Percentiles rank a stretch among this genome's conserved stretches.
These are phyloP conservation scores for Vulpes ferrilata DNA, from an alignment of 2,113 vertebrate species.

Conservation along the genomic window DNA sequence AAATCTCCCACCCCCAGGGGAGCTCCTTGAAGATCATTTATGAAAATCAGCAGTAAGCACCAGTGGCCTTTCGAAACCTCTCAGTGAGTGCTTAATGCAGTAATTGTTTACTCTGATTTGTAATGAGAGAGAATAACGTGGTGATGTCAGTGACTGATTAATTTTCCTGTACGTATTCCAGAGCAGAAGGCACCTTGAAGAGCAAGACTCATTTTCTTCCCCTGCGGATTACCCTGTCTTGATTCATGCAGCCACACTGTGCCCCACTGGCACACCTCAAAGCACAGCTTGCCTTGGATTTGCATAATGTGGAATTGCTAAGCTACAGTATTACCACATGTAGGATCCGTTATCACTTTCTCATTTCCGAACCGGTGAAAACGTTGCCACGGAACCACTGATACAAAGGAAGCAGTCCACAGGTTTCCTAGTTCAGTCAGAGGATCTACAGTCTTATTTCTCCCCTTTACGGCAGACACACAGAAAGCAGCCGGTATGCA, in stretches of 20 bases:
- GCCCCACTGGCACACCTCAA: constrained; percentile 14
- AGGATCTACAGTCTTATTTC: neutral
- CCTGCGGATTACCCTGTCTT: constrained; percentile 34
- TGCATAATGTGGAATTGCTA: constrained; percentile 68
- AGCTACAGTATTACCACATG: constrained; percentile 10
- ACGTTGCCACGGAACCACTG: constrained; percentile 11
- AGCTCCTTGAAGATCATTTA: constrained; percentile 71
- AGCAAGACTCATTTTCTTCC: constrained; percentile 51
- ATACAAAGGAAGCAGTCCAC: neutral
- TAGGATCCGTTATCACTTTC: neutral
- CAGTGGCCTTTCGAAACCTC: constrained; percentile 73
- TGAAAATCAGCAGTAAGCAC: constrained; percentile 74
- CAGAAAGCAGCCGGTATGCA: neutral
- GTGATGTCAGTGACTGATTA: constrained; percentile 38
- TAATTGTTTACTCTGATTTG: constrained; percentile 76
- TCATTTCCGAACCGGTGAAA: neutral
- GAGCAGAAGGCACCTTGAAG: constrained; percentile 70
- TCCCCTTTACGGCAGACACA: neutral
- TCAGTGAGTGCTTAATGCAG: constrained; percentile 65
- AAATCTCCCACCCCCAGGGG: constrained; percentile 51
- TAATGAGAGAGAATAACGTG: constrained; percentile 63
- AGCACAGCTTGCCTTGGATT: constrained; percentile 68
- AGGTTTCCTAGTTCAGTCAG: neutral
- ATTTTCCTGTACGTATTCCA: constrained; percentile 45
- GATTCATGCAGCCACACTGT: neutral